phyloP scores from a whole-genome alignment of 2,888 invertebrate species.

The Tetragonula carbonaria region DNA sequence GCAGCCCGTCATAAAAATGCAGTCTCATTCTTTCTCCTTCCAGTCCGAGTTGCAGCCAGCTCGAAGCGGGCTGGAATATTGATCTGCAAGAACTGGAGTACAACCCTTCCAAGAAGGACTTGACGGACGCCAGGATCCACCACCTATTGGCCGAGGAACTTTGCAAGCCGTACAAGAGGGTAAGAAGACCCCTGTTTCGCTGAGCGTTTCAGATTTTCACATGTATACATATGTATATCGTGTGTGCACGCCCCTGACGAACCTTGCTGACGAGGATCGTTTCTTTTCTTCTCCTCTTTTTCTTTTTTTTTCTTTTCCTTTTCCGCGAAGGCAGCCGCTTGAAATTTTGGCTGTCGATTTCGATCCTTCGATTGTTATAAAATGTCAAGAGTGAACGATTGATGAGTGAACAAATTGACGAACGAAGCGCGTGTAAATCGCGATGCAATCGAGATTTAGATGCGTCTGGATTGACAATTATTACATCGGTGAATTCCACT shows the following conservation, averaged over 20 bases:
- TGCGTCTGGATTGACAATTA: too few relatives aligned
- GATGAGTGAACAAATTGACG: too few relatives aligned
- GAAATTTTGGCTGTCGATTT: slow-evolving; percentile 16
- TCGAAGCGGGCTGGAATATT: slow-evolving; percentile 95
- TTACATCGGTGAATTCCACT: too few relatives aligned
- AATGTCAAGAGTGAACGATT: too few relatives aligned
- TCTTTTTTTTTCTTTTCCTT: background rate
- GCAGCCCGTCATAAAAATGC: slow-evolving; percentile 64
- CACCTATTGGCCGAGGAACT: slow-evolving; percentile 95
- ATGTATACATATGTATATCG: background rate
- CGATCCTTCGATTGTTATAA: background rate
- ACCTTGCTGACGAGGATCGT: slow-evolving; percentile 38
- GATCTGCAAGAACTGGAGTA: slow-evolving; percentile 97
- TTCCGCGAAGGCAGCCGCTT: background rate
- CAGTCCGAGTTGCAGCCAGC: slow-evolving; percentile 93
- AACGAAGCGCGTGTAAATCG: too few relatives aligned
- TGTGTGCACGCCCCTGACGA: slow-evolving; percentile 23
- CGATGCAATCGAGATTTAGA: too few relatives aligned
- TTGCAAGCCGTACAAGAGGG: slow-evolving; percentile 94
- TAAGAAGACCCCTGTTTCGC: slow-evolving; percentile 83
- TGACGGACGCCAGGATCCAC: slow-evolving; percentile 97
- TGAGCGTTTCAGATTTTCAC: slow-evolving; percentile 27
- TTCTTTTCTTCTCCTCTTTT: background rate
- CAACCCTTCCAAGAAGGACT: slow-evolving; percentile 95
- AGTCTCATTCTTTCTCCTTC: slow-evolving; percentile 70